A percentile compares a stretch with the other conserved stretches of the same genome.
These are phyloP conservation scores for Prorops nasuta DNA, from an alignment of 1,140 invertebrate genomes.

Conservation along the genomic window DNA sequence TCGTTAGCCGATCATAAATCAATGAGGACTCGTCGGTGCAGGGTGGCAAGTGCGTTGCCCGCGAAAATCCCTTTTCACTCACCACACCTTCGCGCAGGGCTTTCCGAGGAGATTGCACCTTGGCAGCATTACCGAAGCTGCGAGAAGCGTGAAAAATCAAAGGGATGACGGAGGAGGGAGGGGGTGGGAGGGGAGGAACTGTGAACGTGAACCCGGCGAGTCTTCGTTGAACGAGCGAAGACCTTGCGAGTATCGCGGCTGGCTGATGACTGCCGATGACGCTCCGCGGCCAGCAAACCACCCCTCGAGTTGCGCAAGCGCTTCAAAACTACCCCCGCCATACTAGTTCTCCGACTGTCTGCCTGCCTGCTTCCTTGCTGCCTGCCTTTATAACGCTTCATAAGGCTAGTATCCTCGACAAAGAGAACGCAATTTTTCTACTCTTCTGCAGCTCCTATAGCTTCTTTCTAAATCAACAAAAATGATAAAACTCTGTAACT, in stretches of 20 bases:
- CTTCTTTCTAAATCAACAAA: no score
- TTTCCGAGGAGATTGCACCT: neutral
- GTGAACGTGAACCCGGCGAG: no score
- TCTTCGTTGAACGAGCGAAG: no score
- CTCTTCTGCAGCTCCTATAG: no score
- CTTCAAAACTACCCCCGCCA: neutral
- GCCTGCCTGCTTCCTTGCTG: neutral
- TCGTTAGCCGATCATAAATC: no score
- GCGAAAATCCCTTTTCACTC: constrained; percentile 17
- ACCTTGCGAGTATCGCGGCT: neutral
- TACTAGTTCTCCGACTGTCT: neutral
- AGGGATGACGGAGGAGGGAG: no score
- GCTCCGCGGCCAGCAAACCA: no score
- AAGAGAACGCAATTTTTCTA: neutral
- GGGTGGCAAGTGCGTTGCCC: constrained; percentile 26
- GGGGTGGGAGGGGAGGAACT: no score
- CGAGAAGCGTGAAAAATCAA: no score
- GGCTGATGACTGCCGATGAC: neutral
- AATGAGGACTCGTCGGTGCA: no score
- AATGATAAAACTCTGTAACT: no score
- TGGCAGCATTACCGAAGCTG: no score
- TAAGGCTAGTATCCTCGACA: neutral
- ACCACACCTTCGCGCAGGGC: constrained; percentile 15
- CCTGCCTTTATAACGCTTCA: neutral
- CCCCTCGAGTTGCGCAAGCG: neutral